phyloP scores from a whole-genome alignment of 2,888 invertebrate genomes.

The Candidula unifasciata region DNA sequence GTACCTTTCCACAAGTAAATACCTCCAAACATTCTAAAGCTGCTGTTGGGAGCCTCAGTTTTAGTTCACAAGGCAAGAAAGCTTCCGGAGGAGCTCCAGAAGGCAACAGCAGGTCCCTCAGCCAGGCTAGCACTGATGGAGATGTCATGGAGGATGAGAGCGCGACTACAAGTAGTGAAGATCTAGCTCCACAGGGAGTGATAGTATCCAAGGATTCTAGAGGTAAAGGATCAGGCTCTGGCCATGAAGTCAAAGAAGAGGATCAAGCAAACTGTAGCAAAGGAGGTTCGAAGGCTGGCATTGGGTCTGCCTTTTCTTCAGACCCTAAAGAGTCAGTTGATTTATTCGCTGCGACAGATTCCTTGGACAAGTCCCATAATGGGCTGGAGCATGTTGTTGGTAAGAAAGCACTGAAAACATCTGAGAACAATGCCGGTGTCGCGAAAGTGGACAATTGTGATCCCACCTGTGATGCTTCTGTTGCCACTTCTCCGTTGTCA shows the following conservation, averaged over 20 bases:
- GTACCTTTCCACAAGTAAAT: slow-evolving; percentile 39
- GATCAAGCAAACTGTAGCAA: slow-evolving; percentile 2
- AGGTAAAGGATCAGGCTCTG: slow-evolving; percentile 42
- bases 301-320: slow-evolving; percentile 41
- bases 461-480: slow-evolving; percentile 6
- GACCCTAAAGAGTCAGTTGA: slow-evolving; percentile 34
- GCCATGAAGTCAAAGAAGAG: slow-evolving; percentile 37
- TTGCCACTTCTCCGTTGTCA: slow-evolving; percentile 25
- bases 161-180: neutral
- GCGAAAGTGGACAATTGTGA: neutral
- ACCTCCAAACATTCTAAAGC: slow-evolving; percentile 17
- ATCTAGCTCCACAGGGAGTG: neutral
- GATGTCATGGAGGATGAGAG: neutral
- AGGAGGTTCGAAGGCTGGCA: slow-evolving; percentile 40
- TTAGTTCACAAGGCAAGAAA: neutral
- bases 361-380: slow-evolving; percentile 46
- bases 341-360: slow-evolving; percentile 50
- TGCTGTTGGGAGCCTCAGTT: slow-evolving; percentile 15
- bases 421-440: neutral
- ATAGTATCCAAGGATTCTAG: slow-evolving; percentile 39
- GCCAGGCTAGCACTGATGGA: neutral
- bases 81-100: neutral
- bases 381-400: neutral
- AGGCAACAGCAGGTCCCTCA: neutral
- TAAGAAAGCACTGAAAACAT: neutral